Evolutionary conservation across 2,113 vertebrate species (phyloP).

Genomic region (Strigops habroptila): DNA sequence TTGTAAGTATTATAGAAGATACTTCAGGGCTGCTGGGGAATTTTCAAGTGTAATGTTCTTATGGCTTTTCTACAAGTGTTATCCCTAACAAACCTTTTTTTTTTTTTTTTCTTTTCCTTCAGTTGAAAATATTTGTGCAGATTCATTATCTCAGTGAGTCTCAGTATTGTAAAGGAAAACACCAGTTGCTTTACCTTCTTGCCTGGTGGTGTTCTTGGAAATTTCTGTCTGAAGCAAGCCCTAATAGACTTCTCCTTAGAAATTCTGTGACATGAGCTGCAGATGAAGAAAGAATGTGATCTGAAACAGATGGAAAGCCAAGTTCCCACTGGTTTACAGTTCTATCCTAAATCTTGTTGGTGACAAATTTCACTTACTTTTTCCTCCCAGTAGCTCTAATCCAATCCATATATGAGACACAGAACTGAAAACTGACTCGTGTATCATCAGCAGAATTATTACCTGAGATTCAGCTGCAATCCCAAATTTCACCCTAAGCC

Average conservation of each 20-base stretch:
- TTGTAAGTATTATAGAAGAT: not conserved
- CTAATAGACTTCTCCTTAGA: not conserved
- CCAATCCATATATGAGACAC: not conserved
- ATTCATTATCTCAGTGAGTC: not conserved
- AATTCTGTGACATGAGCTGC: not conserved
- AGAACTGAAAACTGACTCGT: not conserved
- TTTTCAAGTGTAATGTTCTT: not conserved
- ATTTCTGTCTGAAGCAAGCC: not conserved
- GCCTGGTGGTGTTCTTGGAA: not conserved
- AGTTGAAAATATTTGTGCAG: not conserved
- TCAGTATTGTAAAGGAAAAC: not conserved
- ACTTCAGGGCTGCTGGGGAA: not conserved
- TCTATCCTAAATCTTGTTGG: not conserved
- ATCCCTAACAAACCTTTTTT: not conserved
- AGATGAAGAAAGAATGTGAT: not conserved
- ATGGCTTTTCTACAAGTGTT: not conserved
- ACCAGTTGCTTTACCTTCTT: not conserved
- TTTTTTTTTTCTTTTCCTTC: not conserved
- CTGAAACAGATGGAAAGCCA: not conserved
- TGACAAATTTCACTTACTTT: conserved; percentile 3
- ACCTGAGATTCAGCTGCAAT: not conserved
- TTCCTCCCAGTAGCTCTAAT: not conserved
- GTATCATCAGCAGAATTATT: not conserved
- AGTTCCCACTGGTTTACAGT: not conserved
- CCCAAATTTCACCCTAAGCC: not conserved